phyloP scores from a whole-genome alignment of 2,888 invertebrate genomes.

The Rhaphigaster nebulosa region DNA sequence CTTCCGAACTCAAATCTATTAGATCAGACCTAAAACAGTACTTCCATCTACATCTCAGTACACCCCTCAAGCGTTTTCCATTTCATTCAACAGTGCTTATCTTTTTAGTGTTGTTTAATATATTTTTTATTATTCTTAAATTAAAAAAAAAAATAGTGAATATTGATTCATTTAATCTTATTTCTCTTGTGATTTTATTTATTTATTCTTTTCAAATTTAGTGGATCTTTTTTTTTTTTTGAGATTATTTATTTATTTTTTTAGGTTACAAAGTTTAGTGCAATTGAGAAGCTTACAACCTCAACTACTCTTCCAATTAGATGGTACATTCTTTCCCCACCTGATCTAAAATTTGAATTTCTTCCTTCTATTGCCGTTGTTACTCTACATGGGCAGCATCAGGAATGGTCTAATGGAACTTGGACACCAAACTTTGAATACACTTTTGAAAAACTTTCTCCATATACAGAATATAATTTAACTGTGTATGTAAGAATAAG shows the following conservation, averaged over 20 bases:
- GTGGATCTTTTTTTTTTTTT: neutral
- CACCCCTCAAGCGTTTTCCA: too few species aligned
- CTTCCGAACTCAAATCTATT: too few species aligned
- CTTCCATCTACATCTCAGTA: too few species aligned
- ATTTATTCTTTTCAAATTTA: too few species aligned
- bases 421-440: slow-evolving; percentile 77
- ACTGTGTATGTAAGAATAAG: slow-evolving; percentile 80
- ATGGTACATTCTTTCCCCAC: slow-evolving; percentile 74
- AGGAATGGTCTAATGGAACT: slow-evolving; percentile 61
- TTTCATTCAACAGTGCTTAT: too few species aligned
- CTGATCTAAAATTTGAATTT: slow-evolving; percentile 73
- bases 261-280: slow-evolving; percentile 75
- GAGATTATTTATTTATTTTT: slow-evolving; percentile 41
- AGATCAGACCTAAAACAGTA: too few species aligned
- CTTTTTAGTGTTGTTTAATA: too few species aligned
- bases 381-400: neutral
- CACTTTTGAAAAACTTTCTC: slow-evolving; percentile 76
- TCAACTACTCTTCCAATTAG: slow-evolving; percentile 76
- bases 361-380: slow-evolving; percentile 73
- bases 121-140: too few species aligned
- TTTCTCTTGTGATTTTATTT: too few species aligned
- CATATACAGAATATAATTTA: slow-evolving; percentile 83
- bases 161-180: too few species aligned
- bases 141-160: too few species aligned
- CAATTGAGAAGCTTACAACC: slow-evolving; percentile 76